Base-by-base conservation (phyloP, 2,888 invertebrate species). In the Drosophila colorata region DNA sequence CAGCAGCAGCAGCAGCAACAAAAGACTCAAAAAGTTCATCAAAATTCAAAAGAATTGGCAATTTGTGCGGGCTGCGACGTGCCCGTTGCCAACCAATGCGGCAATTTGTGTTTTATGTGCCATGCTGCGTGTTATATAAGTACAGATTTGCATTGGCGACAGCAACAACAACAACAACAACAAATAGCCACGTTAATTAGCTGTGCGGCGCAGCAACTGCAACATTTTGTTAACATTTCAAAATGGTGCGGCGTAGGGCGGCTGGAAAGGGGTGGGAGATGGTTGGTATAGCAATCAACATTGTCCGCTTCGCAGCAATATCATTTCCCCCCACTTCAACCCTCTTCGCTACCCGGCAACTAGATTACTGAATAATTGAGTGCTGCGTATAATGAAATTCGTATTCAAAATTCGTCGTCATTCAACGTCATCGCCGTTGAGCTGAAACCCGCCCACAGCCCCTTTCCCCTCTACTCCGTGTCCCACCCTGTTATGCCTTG, bases 291-390 rank as follows among this genome's bases (percentile, higher is more conserved):
- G 57, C 72, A 61, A 57, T 69, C 69, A 47, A 58, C 76, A 69
- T 51, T 51, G 58, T 31, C 20, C 51, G 49, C 38, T 14, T 38
- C 23, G n/a, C 46, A 18, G 44, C 57, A 46, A 18, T 37, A 11
- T 7, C 49, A 31, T 13, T 16, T 14, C 23, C 28, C 25, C 41
- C 23, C 23, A 5, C 9, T n/a, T 5, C 37, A 20, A 9, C 48
- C 18, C 20, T 2, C 35, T 11, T 37, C 14, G 49, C 16, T 40
- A 46, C 48, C 55, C 44, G 48, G 57, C 53, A 73, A 79, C 83
- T 82, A 80, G 87, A 85, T 85, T 85, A 88, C 88, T 85, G 84
- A 85, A 85, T 85, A 85, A 85, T 85, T 85, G 84, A 88, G 87
- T 80, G 84, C 78, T 75, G 80, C 67, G 75, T 85, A 74, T 88